A percentile compares a stretch with the other conserved stretches of the same genome.
Evolutionary conservation across 2,888 invertebrate species (phyloP).

Genomic region (Scaptodrosophila latifasciaeformis): DNA sequence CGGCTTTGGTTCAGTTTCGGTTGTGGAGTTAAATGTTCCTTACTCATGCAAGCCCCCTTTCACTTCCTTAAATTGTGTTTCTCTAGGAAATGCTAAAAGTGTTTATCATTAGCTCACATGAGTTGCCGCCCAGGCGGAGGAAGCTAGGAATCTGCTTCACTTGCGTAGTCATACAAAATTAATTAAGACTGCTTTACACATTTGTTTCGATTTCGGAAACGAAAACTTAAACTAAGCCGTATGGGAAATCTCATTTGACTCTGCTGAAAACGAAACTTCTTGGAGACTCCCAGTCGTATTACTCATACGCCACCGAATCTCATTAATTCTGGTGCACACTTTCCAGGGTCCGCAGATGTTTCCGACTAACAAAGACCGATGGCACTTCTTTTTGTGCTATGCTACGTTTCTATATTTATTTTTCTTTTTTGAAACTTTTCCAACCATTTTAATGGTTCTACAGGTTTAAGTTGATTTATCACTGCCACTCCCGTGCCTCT

Average conservation of each 20-base stretch:
- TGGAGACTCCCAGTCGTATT: background rate
- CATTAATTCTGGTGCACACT: background rate
- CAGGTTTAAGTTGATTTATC: slow-evolving; percentile 1
- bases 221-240: background rate
- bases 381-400: too few species aligned
- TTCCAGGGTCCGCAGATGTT: background rate
- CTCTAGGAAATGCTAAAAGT: background rate
- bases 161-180: slow-evolving; percentile 3
- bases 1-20: background rate
- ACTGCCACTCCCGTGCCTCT: background rate
- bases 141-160: too few species aligned
- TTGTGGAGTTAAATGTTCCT: background rate
- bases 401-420: background rate
- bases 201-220: background rate
- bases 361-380: too few species aligned
- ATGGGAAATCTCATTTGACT: background rate
- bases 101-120: slow-evolving; percentile 16
- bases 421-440: background rate
- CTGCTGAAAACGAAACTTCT: background rate
- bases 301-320: background rate
- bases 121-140: background rate
- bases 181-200: background rate
- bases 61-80: background rate
- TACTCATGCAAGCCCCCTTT: background rate
- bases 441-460: background rate